Percentiles rank a stretch among this genome's conserved stretches.
Evolutionary conservation across 2,797 vertebrate species (phyloP).

Genomic region (Myripristis jacobus): DNA sequence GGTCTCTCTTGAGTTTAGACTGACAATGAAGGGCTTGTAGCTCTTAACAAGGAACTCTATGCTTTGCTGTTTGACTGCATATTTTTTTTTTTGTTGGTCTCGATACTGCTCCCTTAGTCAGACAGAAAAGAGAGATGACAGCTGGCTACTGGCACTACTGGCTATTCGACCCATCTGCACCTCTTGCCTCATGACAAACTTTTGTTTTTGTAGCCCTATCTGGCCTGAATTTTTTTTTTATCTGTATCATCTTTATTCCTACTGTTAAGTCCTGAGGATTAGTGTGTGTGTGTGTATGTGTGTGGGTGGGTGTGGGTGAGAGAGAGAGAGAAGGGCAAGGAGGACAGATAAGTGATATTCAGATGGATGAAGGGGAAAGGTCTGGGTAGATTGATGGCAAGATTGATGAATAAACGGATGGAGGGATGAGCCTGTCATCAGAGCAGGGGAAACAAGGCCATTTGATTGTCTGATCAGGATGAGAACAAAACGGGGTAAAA

Average conservation of each 20-base stretch:
- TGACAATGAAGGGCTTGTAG: too few relatives aligned
- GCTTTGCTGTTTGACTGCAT: too few relatives aligned
- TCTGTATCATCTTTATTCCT: slow-evolving; percentile 63
- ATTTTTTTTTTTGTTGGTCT: too few relatives aligned
- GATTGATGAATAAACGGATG: slow-evolving; percentile 67
- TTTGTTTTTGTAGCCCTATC: slow-evolving; percentile 46
- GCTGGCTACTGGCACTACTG: neutral
- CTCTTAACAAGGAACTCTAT: too few relatives aligned
- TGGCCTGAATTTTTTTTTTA: slow-evolving; percentile 69
- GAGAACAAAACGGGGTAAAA: slow-evolving; percentile 46
- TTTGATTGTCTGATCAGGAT: slow-evolving; percentile 65
- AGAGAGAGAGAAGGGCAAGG: slow-evolving; percentile 55
- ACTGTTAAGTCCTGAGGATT: slow-evolving; percentile 67
- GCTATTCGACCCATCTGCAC: neutral
- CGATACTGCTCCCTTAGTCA: too few relatives aligned
- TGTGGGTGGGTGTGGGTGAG: slow-evolving; percentile 42
- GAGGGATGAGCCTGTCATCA: slow-evolving; percentile 69
- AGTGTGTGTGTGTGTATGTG: slow-evolving; percentile 36
- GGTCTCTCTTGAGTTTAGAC: too few relatives aligned
- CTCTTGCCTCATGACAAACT: slow-evolving; percentile 24
- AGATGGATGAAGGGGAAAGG: slow-evolving; percentile 49
- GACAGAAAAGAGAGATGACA: slow-evolving; percentile 5
- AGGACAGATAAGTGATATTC: slow-evolving; percentile 65
- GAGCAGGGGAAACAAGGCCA: slow-evolving; percentile 63
- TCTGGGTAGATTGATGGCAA: slow-evolving; percentile 43